These are phyloP conservation scores for Pristis pectinata DNA, from an alignment of 2,797 vertebrate species.

Conservation along the genomic window DNA sequence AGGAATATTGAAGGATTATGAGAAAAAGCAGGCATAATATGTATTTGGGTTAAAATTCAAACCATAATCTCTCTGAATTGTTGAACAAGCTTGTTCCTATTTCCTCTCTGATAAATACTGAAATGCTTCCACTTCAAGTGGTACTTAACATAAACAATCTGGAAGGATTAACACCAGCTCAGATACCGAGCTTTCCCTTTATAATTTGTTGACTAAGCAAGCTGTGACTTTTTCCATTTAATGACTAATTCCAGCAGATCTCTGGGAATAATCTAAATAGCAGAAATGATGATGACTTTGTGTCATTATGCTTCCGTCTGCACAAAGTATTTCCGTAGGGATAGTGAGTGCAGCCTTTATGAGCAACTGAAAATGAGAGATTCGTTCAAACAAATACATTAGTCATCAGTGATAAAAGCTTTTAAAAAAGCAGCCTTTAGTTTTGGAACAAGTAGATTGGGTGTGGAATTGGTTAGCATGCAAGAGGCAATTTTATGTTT, in stretches of 20 bases:
- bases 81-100: no score
- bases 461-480: background rate
- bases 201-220: conserved; percentile 1
- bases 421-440: background rate
- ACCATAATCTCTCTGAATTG: no score
- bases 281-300: background rate
- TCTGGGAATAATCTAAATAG: background rate
- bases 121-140: background rate
- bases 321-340: background rate
- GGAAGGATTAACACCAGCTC: background rate
- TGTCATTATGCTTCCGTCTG: background rate
- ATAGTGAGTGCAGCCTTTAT: background rate
- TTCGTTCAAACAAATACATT: conserved; percentile 14
- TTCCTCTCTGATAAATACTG: background rate
- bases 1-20: no score
- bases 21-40: no score
- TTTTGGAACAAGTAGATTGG: background rate
- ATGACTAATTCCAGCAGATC: background rate
- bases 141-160: background rate
- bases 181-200: background rate
- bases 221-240: background rate
- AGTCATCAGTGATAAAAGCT: background rate
- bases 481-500: no score
- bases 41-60: no score
- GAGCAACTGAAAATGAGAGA: background rate